Base-by-base conservation (phyloP, 1,140 invertebrate genomes). In the Charaxes varanes region DNA sequence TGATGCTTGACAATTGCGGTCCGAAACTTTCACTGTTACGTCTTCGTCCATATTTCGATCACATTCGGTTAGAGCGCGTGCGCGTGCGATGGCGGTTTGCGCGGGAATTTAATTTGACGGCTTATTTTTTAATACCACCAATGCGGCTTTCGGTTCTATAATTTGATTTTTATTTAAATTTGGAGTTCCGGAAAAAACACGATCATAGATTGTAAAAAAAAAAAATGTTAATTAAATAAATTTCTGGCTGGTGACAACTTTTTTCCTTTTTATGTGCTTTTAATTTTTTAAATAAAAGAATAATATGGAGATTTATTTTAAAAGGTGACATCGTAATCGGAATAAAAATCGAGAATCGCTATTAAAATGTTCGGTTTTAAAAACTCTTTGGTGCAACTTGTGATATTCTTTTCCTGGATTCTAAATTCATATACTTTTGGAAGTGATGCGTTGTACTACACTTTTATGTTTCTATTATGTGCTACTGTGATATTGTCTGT, bases 291-390 rank as follows among this genome's bases (percentile, higher is more conserved):
- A n/a, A n/a, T n/a, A n/a, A n/a, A n/a, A n/a, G n/a, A n/a, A n/a
- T n/a, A n/a, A n/a, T n/a, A n/a, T n/a, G n/a, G n/a, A n/a, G n/a
- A n/a, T n/a, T n/a, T n/a, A n/a, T 3, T 40, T 10, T 31, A 15
- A 15, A 40, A 7, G 5, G 31, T 31, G 14, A 35, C 41, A 31
- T 35, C 6, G 36, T 17, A 28, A 22, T 22, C 31, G 34, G n/a
- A n/a, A n/a, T n/a, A n/a, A n/a, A n/a, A n/a, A n/a, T n/a, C n/a
- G n/a, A n/a, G n/a, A n/a, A n/a, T n/a, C n/a, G n/a, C n/a, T n/a
- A n/a, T 30, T 43, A 77, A 71, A 45, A 82, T 79, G 77, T 64
- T 74, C 16, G 71, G 70, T 5, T 76, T 78, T 34, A 77, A 70
- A 50, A 51, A 55, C 17, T 58, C 45, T 23, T 45, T 57, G 8